Base-by-base conservation (phyloP, 2,797 vertebrate species). In the Manis pentadactyla region DNA sequence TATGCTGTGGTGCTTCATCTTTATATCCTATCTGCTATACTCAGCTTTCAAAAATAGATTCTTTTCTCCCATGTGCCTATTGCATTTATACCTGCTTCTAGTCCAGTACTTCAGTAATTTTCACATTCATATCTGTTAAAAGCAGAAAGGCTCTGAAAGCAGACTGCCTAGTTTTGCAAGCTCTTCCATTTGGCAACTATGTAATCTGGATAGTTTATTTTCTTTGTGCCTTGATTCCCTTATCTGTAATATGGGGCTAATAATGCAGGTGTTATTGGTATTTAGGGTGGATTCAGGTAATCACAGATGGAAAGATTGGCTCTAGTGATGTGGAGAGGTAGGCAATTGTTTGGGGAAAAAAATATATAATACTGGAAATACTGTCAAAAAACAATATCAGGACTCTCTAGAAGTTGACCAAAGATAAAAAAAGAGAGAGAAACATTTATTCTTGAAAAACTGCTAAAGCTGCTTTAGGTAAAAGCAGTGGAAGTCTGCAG, bases 241-340 rank as follows among this genome's bases (percentile, higher is more conserved):
- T 71, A 85, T 57, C 27, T 87, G 4, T 87, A 63, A 81, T 63
- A 78, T 46, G 15, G 34, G 11, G 31, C 34, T 71, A 84, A 31
- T 90, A 94, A 75, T 84, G 19, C 19, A 59, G 5, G 18, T 92
- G 31, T 69, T 77, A 59, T 73, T 91, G 53, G 11, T 94, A 34
- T 84, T 93, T 87, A 83, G 85, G 61, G 82, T 93, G 21, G 88
- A 46, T 64, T 95, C 31, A 64, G 14, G 31, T 90, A 77, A 75
- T 94, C 46, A 92, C 4, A 59, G 21, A 17, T 90, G 14, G 27
- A 64, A 46, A 86, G 37, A 74, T 18, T 89, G 34, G 2, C 29
- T 96, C 25, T 68, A 1, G 49, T 87, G 14, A 27, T 90, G 19
- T 73, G 10, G 79, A 96, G 64, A 91, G 31, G 18, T 82, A 84